Evolutionary conservation across 2,797 vertebrate species (phyloP).

Genomic region (Lagocephalus sceleratus): DNA sequence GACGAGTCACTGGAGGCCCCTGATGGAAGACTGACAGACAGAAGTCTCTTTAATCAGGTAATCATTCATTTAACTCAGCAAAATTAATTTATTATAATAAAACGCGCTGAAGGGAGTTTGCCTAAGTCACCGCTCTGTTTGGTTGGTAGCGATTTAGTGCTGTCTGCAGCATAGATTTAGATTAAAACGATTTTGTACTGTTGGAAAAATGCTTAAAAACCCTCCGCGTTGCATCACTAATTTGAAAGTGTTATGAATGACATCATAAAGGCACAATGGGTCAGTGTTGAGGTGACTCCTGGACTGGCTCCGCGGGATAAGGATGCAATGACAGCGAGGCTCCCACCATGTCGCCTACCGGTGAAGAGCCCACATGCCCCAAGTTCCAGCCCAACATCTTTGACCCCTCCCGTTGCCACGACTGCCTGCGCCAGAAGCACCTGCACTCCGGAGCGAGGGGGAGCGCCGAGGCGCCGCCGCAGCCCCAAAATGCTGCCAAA

Average conservation of each 20-base stretch:
- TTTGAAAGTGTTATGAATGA: not conserved
- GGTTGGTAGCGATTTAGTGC: too few relatives aligned
- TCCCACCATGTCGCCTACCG: conserved; percentile 71
- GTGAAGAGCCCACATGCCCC: conserved; percentile 70
- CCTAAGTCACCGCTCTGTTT: too few relatives aligned
- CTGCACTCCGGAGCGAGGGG: conserved; percentile 62
- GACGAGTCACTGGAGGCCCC: conserved; percentile 49
- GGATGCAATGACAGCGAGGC: conserved; percentile 44
- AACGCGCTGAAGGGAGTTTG: not conserved
- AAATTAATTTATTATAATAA: not conserved
- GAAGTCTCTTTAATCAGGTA: conserved; percentile 52
- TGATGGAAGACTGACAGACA: conserved; percentile 43
- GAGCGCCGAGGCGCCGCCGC: conserved; percentile 9
- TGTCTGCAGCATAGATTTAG: too few relatives aligned
- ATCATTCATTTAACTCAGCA: conserved; percentile 1
- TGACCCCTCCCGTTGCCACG: conserved; percentile 82
- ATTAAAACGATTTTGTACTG: not conserved
- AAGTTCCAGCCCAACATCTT: conserved; percentile 85
- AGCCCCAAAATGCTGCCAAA: conserved; percentile 8
- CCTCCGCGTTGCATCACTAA: too few relatives aligned
- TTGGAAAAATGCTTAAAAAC: not conserved
- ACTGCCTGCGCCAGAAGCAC: conserved; percentile 79
- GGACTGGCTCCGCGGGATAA: too few relatives aligned
- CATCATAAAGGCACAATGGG: too few relatives aligned
- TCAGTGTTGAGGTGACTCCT: too few relatives aligned